A percentile compares a stretch with the other conserved stretches of the same genome.
These are phyloP conservation scores for Xylocopa sonorina DNA, from an alignment of 1,140 invertebrate genomes.

Conservation along the genomic window DNA sequence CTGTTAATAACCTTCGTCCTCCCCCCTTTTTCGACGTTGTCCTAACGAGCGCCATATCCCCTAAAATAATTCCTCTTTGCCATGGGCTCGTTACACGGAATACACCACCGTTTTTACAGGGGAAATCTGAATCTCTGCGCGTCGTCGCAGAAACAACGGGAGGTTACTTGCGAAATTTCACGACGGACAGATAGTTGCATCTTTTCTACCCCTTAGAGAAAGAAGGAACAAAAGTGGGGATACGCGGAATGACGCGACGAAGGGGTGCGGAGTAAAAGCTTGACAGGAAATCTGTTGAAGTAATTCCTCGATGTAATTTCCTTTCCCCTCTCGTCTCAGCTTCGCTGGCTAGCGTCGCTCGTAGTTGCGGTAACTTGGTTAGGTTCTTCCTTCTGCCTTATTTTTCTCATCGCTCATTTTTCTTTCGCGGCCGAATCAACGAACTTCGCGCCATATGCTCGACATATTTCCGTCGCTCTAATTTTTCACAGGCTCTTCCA, in stretches of 20 bases:
- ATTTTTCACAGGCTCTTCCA: neutral
- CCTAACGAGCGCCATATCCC: neutral
- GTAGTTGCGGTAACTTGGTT: conserved; percentile 31
- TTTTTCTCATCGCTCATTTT: conserved; percentile 17
- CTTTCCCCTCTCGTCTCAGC: neutral
- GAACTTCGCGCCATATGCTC: neutral
- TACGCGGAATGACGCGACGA: neutral
- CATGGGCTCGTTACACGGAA: neutral
- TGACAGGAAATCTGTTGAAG: conserved; percentile 47
- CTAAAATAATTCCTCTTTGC: conserved; percentile 14
- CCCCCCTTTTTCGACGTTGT: neutral
- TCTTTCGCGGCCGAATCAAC: conserved; percentile 4
- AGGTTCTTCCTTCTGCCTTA: conserved; percentile 15
- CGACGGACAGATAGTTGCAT: neutral
- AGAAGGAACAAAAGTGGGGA: neutral
- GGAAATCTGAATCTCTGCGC: neutral
- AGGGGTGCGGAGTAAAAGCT: neutral
- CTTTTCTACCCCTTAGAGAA: neutral
- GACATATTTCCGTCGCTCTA: neutral
- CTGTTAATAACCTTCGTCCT: no score
- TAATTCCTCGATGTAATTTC: conserved; percentile 48
- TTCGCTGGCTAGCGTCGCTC: neutral
- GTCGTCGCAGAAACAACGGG: no score
- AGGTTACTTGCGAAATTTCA: conserved; percentile 1
- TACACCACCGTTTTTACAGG: conserved; percentile 23